Evolutionary conservation across 2,113 vertebrate genomes (phyloP).

Genomic region (Ahaetulla prasina): DNA sequence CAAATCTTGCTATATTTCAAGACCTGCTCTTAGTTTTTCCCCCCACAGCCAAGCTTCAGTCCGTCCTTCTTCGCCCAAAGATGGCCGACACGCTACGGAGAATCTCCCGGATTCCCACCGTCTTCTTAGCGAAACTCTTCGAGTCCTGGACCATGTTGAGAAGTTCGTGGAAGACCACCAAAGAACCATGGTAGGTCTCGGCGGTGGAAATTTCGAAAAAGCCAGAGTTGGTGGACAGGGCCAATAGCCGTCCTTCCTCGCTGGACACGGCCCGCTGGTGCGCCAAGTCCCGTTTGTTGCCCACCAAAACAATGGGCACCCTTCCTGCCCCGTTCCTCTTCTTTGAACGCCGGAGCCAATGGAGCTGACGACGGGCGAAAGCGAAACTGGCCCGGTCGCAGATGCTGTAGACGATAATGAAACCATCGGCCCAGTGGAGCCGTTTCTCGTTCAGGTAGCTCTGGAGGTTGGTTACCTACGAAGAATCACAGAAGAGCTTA

Average conservation of each 20-base stretch:
- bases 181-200: conserved; percentile 74
- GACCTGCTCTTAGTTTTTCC: not conserved
- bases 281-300: conserved; percentile 74
- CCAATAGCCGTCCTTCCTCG: conserved; percentile 74
- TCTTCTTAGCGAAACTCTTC: conserved; percentile 58
- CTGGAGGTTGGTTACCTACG: conserved; percentile 54
- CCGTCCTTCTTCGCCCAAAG: conserved; percentile 67
- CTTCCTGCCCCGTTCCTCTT: conserved; percentile 46
- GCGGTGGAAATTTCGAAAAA: conserved; percentile 75
- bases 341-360: conserved; percentile 66
- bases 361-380: conserved; percentile 62
- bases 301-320: conserved; percentile 70
- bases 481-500: not conserved
- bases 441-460: conserved; percentile 62
- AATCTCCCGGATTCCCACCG: conserved; percentile 67
- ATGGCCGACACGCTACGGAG: conserved; percentile 76
- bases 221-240: conserved; percentile 64
- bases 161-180: conserved; percentile 70
- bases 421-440: conserved; percentile 76
- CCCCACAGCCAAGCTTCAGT: conserved; percentile 1
- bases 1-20: too few relatives aligned
- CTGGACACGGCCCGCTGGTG: conserved; percentile 69
- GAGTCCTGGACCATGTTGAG: conserved; percentile 65
- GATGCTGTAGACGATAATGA: conserved; percentile 78
- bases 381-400: conserved; percentile 76